These are phyloP conservation scores for Oreotrochilus melanogaster DNA, from an alignment of 2,113 vertebrate species.

Conservation along the genomic window DNA sequence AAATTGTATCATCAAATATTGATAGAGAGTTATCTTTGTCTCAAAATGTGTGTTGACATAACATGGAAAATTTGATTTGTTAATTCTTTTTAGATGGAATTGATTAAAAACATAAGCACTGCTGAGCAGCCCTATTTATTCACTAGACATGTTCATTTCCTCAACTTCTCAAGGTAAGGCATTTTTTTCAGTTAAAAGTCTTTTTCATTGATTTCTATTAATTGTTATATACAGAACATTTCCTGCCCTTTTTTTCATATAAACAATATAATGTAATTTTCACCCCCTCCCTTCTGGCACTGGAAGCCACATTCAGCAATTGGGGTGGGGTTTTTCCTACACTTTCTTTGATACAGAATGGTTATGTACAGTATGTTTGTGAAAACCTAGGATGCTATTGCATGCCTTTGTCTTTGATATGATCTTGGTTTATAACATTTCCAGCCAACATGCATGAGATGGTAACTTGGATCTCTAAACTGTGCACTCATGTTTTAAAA, in stretches of 20 bases:
- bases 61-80: constrained; percentile 46
- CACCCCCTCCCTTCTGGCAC: background rate
- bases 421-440: background rate
- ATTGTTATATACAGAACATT: background rate
- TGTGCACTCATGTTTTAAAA: background rate
- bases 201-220: background rate
- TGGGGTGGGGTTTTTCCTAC: rapidly evolving
- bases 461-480: background rate
- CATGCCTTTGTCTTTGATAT: background rate
- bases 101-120: constrained; percentile 97
- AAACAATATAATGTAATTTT: background rate
- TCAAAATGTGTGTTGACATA: background rate
- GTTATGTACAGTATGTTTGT: background rate
- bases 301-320: background rate
- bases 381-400: background rate
- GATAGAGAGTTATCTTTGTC: constrained; percentile 10
- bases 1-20: background rate
- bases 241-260: background rate
- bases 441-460: background rate
- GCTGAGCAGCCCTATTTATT: constrained; percentile 97
- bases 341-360: background rate
- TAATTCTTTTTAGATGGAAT: constrained; percentile 88
- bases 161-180: constrained; percentile 97
- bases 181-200: background rate
- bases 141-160: constrained; percentile 97